Percentiles rank a stretch among this genome's conserved stretches.
phyloP scores from a whole-genome alignment of 2,888 invertebrate species.

The Campoletis raptor region DNA sequence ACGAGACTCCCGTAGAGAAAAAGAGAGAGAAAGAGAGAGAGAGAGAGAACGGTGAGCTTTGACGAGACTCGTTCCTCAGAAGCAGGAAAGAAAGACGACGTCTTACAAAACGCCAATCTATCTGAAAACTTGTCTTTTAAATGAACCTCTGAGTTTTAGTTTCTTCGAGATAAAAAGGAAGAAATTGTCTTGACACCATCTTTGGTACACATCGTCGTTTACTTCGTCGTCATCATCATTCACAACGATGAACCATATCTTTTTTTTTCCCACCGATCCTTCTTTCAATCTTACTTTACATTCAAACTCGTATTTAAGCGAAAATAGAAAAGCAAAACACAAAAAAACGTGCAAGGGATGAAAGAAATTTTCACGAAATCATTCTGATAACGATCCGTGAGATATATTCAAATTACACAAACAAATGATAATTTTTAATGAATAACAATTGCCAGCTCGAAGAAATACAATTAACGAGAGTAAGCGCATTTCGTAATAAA shows the following conservation, averaged over 20 bases:
- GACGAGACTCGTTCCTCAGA: constrained; percentile 50
- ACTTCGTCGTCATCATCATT: constrained; percentile 38
- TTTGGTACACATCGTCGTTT: constrained; percentile 49
- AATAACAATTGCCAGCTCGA: not conserved
- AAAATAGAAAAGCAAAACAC: not conserved
- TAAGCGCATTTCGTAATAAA: too few relatives aligned
- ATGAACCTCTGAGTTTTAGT: constrained; percentile 25
- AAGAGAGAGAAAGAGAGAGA: not conserved
- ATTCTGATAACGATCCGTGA: not conserved
- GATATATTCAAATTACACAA: not conserved
- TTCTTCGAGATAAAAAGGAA: constrained; percentile 11
- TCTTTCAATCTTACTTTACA: constrained; percentile 15
- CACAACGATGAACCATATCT: constrained; percentile 16
- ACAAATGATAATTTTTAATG: not conserved
- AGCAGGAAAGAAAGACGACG: constrained; percentile 29
- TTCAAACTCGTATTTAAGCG: not conserved
- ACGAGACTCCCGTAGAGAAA: constrained; percentile 8
- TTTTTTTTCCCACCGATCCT: constrained; percentile 6
- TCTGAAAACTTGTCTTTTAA: constrained; percentile 51
- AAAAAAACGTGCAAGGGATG: not conserved
- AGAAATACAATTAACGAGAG: not conserved
- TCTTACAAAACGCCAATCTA: constrained; percentile 50
- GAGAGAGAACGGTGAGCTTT: constrained; percentile 49
- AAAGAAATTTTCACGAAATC: not conserved
- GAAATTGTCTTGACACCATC: constrained; percentile 43